Percentiles rank a stretch among this genome's conserved stretches.
Evolutionary conservation across 2,888 invertebrate species (phyloP).

Genomic region (Bedellia somnulentella): DNA sequence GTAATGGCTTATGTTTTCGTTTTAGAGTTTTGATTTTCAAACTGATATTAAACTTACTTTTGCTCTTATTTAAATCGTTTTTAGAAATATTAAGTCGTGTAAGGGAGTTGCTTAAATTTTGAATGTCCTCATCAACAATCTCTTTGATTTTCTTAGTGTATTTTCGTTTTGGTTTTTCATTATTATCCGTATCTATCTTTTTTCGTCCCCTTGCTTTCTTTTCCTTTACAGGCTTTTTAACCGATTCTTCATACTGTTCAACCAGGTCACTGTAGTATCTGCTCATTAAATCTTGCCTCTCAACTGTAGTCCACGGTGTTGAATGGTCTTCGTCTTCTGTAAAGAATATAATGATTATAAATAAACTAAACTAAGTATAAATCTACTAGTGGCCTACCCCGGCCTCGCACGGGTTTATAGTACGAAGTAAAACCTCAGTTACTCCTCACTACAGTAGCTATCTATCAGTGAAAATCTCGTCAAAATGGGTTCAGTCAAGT

Average conservation of each 20-base stretch:
- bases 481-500: too few relatives aligned
- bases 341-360: too few relatives aligned
- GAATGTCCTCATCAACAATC: conserved; percentile 14
- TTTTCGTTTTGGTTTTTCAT: conserved; percentile 35
- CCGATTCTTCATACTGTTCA: conserved; percentile 53
- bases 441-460: too few relatives aligned
- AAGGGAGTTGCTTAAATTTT: conserved; percentile 22
- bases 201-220: conserved; percentile 27
- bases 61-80: conserved; percentile 21
- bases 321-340: conserved; percentile 45
- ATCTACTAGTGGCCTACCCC: too few relatives aligned
- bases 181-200: conserved; percentile 21
- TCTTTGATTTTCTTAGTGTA: conserved; percentile 32
- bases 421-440: too few relatives aligned
- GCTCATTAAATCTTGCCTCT: conserved; percentile 66
- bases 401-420: too few relatives aligned
- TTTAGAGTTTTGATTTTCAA: conserved; percentile 38
- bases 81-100: conserved; percentile 20
- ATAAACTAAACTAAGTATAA: too few relatives aligned
- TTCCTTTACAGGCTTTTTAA: conserved; percentile 55
- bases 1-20: conserved; percentile 31
- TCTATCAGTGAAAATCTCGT: too few relatives aligned
- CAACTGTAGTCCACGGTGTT: conserved; percentile 66
- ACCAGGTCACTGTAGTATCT: conserved; percentile 67
- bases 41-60: conserved; percentile 32